These are phyloP conservation scores for Unio pictorum DNA, from an alignment of 2,888 invertebrate genomes.

Conservation along the genomic window DNA sequence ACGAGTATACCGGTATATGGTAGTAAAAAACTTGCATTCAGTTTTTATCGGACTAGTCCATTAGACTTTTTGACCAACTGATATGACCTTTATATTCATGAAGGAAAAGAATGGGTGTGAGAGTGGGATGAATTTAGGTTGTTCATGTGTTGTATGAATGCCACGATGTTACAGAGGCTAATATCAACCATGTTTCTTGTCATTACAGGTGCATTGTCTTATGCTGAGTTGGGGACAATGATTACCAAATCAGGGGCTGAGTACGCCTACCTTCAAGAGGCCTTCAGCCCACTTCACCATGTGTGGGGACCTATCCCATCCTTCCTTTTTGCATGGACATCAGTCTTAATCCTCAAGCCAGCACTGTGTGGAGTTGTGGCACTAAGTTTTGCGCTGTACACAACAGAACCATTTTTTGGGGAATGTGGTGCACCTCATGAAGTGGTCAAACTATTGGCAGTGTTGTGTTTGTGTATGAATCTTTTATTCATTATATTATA, in stretches of 20 bases:
- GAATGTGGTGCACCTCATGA: slow-evolving; percentile 53
- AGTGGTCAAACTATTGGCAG: slow-evolving; percentile 53
- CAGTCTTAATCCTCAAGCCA: slow-evolving; percentile 68
- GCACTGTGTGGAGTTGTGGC: slow-evolving; percentile 72
- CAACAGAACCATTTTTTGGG: slow-evolving; percentile 61
- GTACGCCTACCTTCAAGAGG: slow-evolving; percentile 78
- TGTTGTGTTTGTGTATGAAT: slow-evolving; percentile 58
- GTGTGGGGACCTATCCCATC: slow-evolving; percentile 73
- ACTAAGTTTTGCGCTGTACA: slow-evolving; percentile 72
- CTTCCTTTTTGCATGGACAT: slow-evolving; percentile 76
- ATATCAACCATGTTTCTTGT: slow-evolving; percentile 5
- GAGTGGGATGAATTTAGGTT: too few relatives aligned
- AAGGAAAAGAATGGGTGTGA: too few relatives aligned
- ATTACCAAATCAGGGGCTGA: slow-evolving; percentile 87
- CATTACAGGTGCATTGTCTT: slow-evolving; percentile 81
- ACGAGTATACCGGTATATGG: too few relatives aligned
- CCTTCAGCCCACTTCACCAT: slow-evolving; percentile 46
- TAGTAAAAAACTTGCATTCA: too few relatives aligned
- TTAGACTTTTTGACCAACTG: too few relatives aligned
- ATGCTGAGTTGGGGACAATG: slow-evolving; percentile 86
- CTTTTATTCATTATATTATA: background rate
- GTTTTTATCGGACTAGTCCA: too few relatives aligned
- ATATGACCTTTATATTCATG: too few relatives aligned
- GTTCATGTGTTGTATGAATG: too few relatives aligned
- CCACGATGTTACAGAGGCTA: too few relatives aligned